phyloP scores from a whole-genome alignment of 2,113 vertebrate genomes.

The Equus przewalskii region DNA sequence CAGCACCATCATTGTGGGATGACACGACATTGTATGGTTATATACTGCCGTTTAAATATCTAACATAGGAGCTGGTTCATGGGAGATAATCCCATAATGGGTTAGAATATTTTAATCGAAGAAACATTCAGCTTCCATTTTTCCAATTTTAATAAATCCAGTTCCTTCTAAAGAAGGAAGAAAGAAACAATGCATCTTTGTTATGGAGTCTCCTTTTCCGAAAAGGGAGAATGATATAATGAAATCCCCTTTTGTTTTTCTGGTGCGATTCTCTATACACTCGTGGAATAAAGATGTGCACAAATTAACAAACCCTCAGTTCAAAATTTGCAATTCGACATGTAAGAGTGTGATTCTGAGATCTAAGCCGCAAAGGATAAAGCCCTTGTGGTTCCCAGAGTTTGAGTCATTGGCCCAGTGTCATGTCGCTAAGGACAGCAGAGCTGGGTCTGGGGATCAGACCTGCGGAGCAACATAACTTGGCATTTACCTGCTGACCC shows the following conservation, averaged over 20 bases:
- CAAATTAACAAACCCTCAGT: not conserved
- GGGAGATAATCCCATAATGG: not conserved
- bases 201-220: not conserved
- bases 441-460: rapidly evolving
- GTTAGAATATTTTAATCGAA: not conserved
- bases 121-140: not conserved
- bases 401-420: too few relatives aligned
- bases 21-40: too few relatives aligned
- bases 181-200: too few relatives aligned
- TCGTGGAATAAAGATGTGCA: not conserved
- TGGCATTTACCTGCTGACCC: too few relatives aligned
- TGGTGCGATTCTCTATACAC: not conserved
- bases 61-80: not conserved
- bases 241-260: not conserved
- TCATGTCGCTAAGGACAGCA: too few relatives aligned
- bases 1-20: not conserved
- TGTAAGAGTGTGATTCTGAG: not conserved
- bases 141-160: not conserved
- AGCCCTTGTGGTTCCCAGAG: not conserved
- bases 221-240: not conserved
- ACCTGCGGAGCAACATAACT: too few relatives aligned
- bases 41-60: not conserved
- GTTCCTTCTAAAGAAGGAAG: not conserved
- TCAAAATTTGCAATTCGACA: not conserved
- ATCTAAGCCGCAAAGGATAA: not conserved